phyloP scores from a whole-genome alignment of 2,113 vertebrate genomes.

The Eonycteris spelaea region DNA sequence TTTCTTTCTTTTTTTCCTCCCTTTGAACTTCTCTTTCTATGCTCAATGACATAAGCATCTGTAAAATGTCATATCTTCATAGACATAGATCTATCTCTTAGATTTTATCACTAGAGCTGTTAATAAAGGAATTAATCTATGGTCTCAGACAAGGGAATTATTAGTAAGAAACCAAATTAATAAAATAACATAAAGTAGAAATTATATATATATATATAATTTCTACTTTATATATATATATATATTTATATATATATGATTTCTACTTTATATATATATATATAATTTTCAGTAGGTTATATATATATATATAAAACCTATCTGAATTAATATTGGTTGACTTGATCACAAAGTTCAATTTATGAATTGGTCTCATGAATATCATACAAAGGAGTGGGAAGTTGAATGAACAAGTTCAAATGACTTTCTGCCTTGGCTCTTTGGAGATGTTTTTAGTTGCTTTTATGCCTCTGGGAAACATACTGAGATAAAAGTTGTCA shows the following conservation, averaged over 20 bases:
- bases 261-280: too few relatives aligned
- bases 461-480: neutral
- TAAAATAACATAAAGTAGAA: neutral
- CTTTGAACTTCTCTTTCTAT: neutral
- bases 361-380: neutral
- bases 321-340: slow-evolving; percentile 15
- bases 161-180: neutral
- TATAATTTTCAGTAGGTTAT: too few relatives aligned
- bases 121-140: neutral
- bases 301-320: neutral
- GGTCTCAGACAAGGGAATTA: neutral
- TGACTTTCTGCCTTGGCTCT: neutral
- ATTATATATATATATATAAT: neutral
- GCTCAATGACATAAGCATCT: neutral
- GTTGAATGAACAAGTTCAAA: slow-evolving; percentile 4
- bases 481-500: neutral
- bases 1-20: neutral
- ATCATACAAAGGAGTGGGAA: neutral
- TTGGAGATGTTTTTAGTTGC: neutral
- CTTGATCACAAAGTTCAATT: neutral
- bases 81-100: neutral
- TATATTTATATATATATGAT: too few relatives aligned
- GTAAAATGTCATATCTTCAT: neutral
- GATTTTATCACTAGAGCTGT: neutral
- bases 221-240: too few relatives aligned